These are phyloP conservation scores for Formica exsecta DNA, from an alignment of 1,140 invertebrate genomes.

Conservation along the genomic window DNA sequence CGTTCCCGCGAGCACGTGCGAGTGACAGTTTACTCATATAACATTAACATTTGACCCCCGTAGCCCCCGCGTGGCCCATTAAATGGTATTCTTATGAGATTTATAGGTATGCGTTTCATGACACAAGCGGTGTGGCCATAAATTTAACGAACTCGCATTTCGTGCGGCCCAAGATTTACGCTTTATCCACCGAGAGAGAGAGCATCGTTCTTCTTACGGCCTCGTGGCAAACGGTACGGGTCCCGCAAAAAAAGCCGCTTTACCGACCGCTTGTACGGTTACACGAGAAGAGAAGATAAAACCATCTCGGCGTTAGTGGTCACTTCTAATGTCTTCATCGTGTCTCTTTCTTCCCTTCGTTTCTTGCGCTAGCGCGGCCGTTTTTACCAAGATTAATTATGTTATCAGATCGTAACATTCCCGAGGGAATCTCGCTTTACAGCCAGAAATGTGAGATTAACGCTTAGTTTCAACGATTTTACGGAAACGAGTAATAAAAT, in stretches of 20 bases:
- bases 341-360: slow-evolving; percentile 1
- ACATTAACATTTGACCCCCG: slow-evolving; percentile 3
- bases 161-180: slow-evolving; percentile 45
- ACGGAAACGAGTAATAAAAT: background rate
- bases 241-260: slow-evolving; percentile 36
- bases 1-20: background rate
- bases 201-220: slow-evolving; percentile 48
- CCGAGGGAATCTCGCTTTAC: background rate
- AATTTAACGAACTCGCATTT: slow-evolving; percentile 58
- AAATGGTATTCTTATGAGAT: slow-evolving; percentile 51
- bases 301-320: slow-evolving; percentile 42
- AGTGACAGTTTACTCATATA: slow-evolving; percentile 39
- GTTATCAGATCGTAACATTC: slow-evolving; percentile 26
- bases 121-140: slow-evolving; percentile 37
- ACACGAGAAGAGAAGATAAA: slow-evolving; percentile 47
- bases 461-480: slow-evolving; percentile 2
- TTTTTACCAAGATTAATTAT: slow-evolving; percentile 45
- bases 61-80: slow-evolving; percentile 15
- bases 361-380: background rate
- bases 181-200: slow-evolving; percentile 41
- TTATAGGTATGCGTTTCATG: slow-evolving; percentile 50
- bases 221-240: slow-evolving; percentile 16
- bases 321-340: slow-evolving; percentile 47
- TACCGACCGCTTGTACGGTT: slow-evolving; percentile 35
- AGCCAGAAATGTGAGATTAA: background rate